Base-by-base conservation (phyloP, 2,888 invertebrate genomes). In the Ischnura elegans region DNA sequence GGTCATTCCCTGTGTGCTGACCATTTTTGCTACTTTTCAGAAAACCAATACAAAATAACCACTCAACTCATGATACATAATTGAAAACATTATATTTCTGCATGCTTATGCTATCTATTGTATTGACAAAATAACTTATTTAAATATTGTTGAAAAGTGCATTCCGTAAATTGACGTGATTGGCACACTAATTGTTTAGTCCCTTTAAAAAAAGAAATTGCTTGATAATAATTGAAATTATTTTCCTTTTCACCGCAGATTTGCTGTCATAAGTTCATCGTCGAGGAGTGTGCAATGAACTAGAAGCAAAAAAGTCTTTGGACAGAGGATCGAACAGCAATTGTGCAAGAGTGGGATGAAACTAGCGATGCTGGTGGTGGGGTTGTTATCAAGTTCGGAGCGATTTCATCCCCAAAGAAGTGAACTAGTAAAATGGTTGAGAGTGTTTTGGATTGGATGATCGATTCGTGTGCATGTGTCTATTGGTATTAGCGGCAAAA, bases 381-480 rank as follows among this genome's bases (percentile, higher is more conserved):
- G 55, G 90, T 90, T 90, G 61, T 55, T 51, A 90, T 43, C 43
- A 61, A 43, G 61, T 36, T 61, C 43, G 90, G 25, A 90, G 61
- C 43, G n/a, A 29, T 43, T 90, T 66, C 90, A 66, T 90, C 90
- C 90, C 55, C 61, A 61, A 61, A 61, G 61, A 90, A 90, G 90
- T 66, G 66, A 90, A 90, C 61, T n/a, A 36, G 25, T 55, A 51
- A 55, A n/a, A 61, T 43, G 43, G n/a, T 61, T 45, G 90, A 76
- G 36, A 90, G 90, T 90, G 90, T 61, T 90, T 87, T 90, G 55
- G n/a, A 90, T 90, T 66, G 90, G 43, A 43, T 90, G 90, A 66
- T 90, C 90, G 61, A 61, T 61, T 25, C 43, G 90, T 61, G 90
- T 90, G 61, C 90, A 90, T 90, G 86, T 45, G 86, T 86, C 86